Conservation (phyloP, 2,797 vertebrate genomes). For the Zalophus californianus region DNA sequence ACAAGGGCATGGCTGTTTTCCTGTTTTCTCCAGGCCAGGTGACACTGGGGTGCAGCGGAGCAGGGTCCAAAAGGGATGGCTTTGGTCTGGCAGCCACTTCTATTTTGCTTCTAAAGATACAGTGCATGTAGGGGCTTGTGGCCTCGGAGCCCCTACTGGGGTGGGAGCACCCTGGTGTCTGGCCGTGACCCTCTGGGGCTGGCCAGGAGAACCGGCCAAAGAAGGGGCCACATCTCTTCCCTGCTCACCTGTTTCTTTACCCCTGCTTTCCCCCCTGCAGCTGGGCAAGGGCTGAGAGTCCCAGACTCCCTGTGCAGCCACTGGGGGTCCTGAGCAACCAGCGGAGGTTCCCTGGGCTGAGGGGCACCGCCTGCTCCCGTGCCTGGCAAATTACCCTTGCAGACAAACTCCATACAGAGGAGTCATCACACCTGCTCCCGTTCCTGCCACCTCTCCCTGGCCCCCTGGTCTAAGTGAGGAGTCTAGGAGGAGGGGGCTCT, state of each 20-base stretch:
- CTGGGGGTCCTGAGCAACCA: not conserved
- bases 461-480: not conserved
- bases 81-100: not conserved
- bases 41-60: conserved; percentile 95
- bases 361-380: not conserved
- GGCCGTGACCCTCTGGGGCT: not conserved
- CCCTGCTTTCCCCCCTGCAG: not conserved
- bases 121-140: not conserved
- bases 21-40: conserved; percentile 88
- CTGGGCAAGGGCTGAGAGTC: not conserved
- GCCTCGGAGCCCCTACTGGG: not conserved
- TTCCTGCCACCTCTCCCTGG: not conserved
- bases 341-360: not conserved
- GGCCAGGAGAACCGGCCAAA: not conserved
- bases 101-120: not conserved
- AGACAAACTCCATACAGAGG: not conserved
- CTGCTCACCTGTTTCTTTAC: not conserved
- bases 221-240: not conserved
- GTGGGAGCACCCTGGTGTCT: not conserved
- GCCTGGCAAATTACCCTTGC: not conserved
- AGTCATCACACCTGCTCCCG: not conserved
- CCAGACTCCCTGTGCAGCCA: not conserved
- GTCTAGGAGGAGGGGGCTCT: not conserved
- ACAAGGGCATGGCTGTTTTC: not conserved
- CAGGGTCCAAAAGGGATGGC: conserved; percentile 91